phyloP scores from a whole-genome alignment of 2,113 vertebrate species.

The Budorcas taxicolor region DNA sequence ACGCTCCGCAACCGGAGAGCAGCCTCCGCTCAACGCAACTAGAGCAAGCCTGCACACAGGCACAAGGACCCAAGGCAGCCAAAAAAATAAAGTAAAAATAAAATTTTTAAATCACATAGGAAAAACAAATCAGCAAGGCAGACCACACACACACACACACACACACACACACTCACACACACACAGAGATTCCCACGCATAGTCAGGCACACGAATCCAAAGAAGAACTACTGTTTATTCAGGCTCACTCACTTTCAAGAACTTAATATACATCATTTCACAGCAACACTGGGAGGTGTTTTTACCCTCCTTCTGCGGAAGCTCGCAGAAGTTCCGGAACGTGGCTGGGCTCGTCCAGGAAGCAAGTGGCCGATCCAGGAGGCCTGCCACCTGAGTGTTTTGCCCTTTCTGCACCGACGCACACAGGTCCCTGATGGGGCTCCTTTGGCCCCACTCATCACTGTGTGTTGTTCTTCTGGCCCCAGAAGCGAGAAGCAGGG shows the following conservation, averaged over 20 bases:
- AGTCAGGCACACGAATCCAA: accelerated
- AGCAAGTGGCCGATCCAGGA: background rate
- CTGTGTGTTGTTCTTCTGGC: background rate
- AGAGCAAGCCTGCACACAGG: background rate
- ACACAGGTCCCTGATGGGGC: accelerated
- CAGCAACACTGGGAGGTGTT: background rate
- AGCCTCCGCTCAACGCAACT: background rate
- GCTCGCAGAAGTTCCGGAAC: background rate
- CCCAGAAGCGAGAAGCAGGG: background rate
- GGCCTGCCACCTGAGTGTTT: accelerated
- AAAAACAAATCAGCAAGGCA: background rate
- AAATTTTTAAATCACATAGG: background rate
- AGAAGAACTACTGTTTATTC: background rate
- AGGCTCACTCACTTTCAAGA: accelerated
- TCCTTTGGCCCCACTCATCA: accelerated
- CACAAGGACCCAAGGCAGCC: background rate
- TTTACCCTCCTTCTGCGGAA: background rate
- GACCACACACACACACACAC: background rate
- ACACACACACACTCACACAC: accelerated
- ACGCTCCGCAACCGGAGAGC: background rate
- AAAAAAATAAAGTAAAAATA: background rate
- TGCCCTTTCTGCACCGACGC: background rate
- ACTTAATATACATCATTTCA: background rate
- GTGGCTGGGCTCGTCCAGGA: background rate
- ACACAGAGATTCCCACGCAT: accelerated